Evolutionary conservation across 2,113 vertebrate species (phyloP), one percentile per base, ranked within the genome.

Genomic region (Marmota flaviventris): DNA sequence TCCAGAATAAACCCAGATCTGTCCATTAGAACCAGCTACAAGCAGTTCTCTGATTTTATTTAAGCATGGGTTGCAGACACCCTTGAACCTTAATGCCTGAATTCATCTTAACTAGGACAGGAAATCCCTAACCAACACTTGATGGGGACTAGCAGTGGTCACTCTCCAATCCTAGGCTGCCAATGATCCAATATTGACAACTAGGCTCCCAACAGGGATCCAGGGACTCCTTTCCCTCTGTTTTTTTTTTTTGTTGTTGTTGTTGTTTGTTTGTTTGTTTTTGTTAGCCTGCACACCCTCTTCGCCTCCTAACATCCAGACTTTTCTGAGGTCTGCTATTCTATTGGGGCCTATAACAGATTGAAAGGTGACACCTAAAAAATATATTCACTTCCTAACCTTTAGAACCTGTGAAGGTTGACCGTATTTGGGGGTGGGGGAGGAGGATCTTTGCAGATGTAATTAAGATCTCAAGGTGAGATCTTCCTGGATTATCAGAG

Each of bases 391-490:
- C 24, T 32, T 78, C 25, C 69, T 84, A 20, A 86, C 34, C 37
- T 76, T 45, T 37, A 65, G 25, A 78, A 37, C 48, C n/a, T 75
- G 27, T 20, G 67, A 91, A 37, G 77, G 16, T 34, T 86, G 56
- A 73, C 29, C 56, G 48, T 75, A 22, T 70, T 87, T 94, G 34
- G 53, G 20, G 8, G 5, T 20, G 18, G 18, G 17, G 17, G 17
- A 7, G 6, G 20, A 17, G 7, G 8, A 1, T 51, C 27, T 94
- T 88, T 83, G n/a, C 27, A 76, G n/a, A 39, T 39, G 18, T 83
- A 37, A 65, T 29, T 92, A 89, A 94, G 34, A 76, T 87, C 63
- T 92, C 65, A 73, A 79, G 65, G 67, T 92, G 56, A 72, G 37
- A 61, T 51, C 12, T 70, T 34, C 75, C 65, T 79, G 9, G 8